Percentiles rank a stretch among this genome's conserved stretches.
These are phyloP conservation scores for Cavia aperea DNA, from an alignment of 2,113 vertebrate genomes.

Conservation along the genomic window DNA sequence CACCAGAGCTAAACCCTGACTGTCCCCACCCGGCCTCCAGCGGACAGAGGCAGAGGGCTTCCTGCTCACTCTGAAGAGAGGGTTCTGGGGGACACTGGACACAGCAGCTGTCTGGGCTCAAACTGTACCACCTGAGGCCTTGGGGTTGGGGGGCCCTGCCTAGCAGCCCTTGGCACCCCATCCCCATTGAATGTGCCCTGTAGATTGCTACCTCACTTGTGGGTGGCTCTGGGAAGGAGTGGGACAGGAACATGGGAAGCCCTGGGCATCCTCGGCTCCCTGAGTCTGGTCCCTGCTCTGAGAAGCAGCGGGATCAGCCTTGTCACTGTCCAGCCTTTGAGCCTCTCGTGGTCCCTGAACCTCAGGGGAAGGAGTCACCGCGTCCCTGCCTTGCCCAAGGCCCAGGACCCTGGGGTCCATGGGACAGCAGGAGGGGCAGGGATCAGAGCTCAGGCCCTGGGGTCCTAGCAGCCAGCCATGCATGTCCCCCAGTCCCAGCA, in stretches of 20 bases:
- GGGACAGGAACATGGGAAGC: background rate
- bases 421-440: accelerated
- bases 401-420: accelerated
- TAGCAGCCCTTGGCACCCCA: background rate
- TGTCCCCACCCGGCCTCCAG: accelerated
- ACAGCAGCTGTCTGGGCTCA: background rate
- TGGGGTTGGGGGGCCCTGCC: accelerated
- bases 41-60: background rate
- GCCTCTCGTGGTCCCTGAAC: too few species aligned
- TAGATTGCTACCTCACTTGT: background rate
- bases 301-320: background rate
- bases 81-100: background rate
- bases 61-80: accelerated
- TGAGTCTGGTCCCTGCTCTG: background rate
- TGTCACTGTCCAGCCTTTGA: accelerated
- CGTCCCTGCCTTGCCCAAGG: background rate
- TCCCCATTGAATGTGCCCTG: background rate
- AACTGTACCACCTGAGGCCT: accelerated
- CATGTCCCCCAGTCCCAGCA: background rate
- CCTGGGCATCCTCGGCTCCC: background rate
- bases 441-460: accelerated
- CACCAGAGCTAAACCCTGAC: background rate
- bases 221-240: background rate
- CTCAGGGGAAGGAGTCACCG: accelerated
- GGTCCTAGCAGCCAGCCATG: background rate